Percentiles rank a stretch among this genome's conserved stretches.
Evolutionary conservation across 92 coral and sea anemone genomes (phyloP).

Genomic region (Epizoanthus rinbou): DNA sequence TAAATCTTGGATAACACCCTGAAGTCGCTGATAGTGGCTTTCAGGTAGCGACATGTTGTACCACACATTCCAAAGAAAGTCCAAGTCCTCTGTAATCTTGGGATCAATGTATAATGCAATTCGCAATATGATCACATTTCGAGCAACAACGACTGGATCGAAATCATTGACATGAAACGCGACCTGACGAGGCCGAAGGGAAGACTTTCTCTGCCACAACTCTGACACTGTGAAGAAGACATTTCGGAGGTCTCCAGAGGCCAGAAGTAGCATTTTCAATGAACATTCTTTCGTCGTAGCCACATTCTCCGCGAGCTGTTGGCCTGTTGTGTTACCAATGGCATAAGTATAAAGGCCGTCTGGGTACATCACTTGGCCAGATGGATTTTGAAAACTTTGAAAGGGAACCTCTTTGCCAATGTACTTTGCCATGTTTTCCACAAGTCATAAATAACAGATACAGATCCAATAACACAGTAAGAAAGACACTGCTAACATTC

Average conservation of each 20-base stretch:
- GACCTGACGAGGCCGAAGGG: conserved; percentile 46
- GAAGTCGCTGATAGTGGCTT: conserved; percentile 44
- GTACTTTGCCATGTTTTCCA: conserved; percentile 47
- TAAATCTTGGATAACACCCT: conserved; percentile 25
- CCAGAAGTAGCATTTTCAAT: conserved; percentile 58
- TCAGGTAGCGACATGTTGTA: conserved; percentile 63
- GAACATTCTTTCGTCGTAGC: conserved; percentile 47
- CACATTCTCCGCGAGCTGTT: conserved; percentile 51
- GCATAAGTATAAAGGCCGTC: conserved; percentile 57
- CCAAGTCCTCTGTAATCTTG: conserved; percentile 45
- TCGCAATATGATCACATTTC: conserved; percentile 57
- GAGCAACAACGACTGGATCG: conserved; percentile 65
- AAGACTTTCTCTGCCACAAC: conserved; percentile 50
- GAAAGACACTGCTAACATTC: too few species aligned
- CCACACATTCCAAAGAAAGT: conserved; percentile 79
- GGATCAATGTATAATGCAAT: conserved; percentile 57
- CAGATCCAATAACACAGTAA: too few species aligned
- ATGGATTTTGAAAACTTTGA: conserved; percentile 63
- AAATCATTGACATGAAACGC: conserved; percentile 68
- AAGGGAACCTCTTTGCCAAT: conserved; percentile 58
- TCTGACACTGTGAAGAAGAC: conserved; percentile 67
- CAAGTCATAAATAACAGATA: too few species aligned
- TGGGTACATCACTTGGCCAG: conserved; percentile 51
- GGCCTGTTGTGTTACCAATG: conserved; percentile 66
- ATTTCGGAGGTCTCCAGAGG: conserved; percentile 71